Percentiles rank a stretch among this genome's conserved stretches.
phyloP scores from a whole-genome alignment of 2,113 vertebrate genomes.

The Pogona vitticeps region DNA sequence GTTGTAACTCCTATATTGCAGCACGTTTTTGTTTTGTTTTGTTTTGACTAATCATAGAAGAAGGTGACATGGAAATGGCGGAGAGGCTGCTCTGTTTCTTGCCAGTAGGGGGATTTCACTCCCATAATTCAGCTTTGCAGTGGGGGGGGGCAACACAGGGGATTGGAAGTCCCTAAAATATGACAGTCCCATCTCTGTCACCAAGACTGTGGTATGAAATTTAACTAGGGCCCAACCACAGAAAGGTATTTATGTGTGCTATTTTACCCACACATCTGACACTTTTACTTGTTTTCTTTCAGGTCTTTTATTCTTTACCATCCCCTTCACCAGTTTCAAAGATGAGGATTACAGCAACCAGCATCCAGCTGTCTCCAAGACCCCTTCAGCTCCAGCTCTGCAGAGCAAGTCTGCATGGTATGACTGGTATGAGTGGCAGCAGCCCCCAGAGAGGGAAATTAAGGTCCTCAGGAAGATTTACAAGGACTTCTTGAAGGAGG shows the following conservation, averaged over 20 bases:
- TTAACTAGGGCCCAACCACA: fast-evolving
- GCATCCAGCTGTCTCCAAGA: slow-evolving; percentile 84
- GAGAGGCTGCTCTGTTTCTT: too few species aligned
- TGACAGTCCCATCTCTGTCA: background rate
- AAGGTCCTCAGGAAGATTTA: slow-evolving; percentile 80
- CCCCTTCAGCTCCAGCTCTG: slow-evolving; percentile 71
- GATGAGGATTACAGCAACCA: slow-evolving; percentile 79
- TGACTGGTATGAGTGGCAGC: slow-evolving; percentile 82
- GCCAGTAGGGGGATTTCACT: too few species aligned
- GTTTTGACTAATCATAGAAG: too few species aligned
- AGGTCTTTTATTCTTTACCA: slow-evolving; percentile 82
- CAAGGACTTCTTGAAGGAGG: slow-evolving; percentile 77
- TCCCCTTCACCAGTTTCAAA: slow-evolving; percentile 76
- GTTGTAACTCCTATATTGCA: too few species aligned
- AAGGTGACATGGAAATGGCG: too few species aligned
- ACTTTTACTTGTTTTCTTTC: background rate
- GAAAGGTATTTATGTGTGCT: fast-evolving
- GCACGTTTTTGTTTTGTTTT: too few species aligned
- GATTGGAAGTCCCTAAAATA: too few species aligned
- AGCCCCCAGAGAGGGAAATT: slow-evolving; percentile 77
- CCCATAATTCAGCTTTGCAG: too few species aligned
- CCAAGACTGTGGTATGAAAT: background rate
- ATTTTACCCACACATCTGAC: background rate
- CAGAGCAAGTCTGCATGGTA: slow-evolving; percentile 78
- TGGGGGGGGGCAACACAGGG: too few species aligned